Percentiles rank a stretch among this genome's conserved stretches.
phyloP scores from a whole-genome alignment of 2,113 vertebrate genomes.

The Salvelinus sp. region DNA sequence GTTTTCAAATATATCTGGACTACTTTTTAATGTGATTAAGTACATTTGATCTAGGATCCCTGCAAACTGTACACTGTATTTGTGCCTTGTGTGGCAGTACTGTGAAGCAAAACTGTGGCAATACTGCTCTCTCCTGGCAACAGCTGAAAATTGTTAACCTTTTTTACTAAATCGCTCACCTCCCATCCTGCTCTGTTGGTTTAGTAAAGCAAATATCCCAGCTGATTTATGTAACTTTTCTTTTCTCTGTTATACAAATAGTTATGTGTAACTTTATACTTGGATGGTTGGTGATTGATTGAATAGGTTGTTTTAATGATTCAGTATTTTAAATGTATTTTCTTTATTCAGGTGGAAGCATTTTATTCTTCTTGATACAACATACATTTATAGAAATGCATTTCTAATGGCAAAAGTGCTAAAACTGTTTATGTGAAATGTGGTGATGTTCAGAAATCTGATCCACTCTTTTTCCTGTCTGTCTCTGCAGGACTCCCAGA shows the following conservation, averaged over 20 bases:
- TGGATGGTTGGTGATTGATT: no score
- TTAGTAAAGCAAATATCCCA: background rate
- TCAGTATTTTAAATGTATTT: no score
- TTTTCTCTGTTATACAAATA: background rate
- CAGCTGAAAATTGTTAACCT: constrained; percentile 5
- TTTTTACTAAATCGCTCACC: background rate
- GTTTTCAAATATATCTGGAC: no score
- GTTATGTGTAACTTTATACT: no score
- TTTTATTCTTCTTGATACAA: no score
- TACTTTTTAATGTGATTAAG: no score
- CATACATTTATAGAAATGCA: no score
- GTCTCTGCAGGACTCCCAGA: constrained; percentile 57
- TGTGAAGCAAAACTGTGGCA: constrained; percentile 48
- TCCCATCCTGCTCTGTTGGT: background rate
- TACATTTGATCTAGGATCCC: no score
- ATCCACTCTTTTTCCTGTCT: constrained; percentile 36
- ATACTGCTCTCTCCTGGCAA: constrained; percentile 71
- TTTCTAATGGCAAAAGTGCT: no score
- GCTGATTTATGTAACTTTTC: background rate
- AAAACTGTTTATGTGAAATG: no score
- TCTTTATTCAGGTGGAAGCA: no score
- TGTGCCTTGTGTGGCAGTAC: constrained; percentile 1
- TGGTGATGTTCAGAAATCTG: constrained; percentile 1
- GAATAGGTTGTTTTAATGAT: no score
- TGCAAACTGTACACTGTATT: background rate